A percentile compares a stretch with the other conserved stretches of the same genome.
Evolutionary conservation across 1,140 invertebrate genomes (phyloP).

Genomic region (Notospermus geniculatus): DNA sequence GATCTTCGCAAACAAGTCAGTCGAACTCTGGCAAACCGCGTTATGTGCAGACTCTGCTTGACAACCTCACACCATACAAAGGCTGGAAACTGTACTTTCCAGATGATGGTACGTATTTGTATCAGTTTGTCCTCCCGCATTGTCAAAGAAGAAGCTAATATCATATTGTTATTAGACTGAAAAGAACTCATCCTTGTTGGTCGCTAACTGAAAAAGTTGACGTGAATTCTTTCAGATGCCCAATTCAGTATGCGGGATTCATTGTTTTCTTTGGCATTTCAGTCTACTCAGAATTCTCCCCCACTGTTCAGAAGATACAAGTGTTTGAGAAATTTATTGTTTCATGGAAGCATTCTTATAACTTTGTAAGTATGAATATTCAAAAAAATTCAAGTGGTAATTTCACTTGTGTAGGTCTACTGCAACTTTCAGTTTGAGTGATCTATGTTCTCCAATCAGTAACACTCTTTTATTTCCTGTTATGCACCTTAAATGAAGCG

Average conservation of each 20-base stretch:
- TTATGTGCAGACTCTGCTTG: conserved; percentile 35
- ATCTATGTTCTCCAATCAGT: conserved; percentile 48
- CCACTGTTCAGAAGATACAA: conserved; percentile 37
- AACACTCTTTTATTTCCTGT: no score
- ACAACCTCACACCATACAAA: conserved; percentile 57
- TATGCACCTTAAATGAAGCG: no score
- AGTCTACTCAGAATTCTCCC: conserved; percentile 43
- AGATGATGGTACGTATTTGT: conserved; percentile 61
- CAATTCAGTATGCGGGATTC: no score
- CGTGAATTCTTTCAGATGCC: no score
- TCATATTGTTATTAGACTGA: no score
- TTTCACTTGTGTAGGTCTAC: conserved; percentile 4
- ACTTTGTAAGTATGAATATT: conserved; percentile 42
- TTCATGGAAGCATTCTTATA: conserved; percentile 38
- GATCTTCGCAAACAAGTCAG: not conserved
- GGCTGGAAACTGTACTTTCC: conserved; percentile 71
- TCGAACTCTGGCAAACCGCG: no score
- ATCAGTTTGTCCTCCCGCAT: no score
- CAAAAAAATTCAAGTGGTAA: no score
- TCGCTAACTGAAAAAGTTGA: no score
- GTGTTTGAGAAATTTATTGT: conserved; percentile 49
- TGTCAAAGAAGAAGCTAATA: no score
- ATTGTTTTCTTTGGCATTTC: conserved; percentile 22
- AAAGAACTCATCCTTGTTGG: no score
- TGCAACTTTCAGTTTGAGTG: conserved; percentile 59